A percentile compares a stretch with the other conserved stretches of the same genome.
Conservation (phyloP, 2,888 invertebrate species). For the Coleophora deauratella region DNA sequence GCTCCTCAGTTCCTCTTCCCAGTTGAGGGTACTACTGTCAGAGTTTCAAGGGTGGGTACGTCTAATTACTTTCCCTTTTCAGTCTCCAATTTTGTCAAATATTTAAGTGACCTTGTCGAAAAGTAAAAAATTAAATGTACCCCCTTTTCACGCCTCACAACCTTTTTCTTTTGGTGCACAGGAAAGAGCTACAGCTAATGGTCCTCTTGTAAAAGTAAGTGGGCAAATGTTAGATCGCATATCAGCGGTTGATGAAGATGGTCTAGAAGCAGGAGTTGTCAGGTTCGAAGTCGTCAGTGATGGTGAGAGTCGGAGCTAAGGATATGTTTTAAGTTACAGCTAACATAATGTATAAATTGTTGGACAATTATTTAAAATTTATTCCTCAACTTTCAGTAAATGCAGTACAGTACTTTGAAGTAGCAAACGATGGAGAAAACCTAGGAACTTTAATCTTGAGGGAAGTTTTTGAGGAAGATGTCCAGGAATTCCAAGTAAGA, state of each 20-base stretch:
- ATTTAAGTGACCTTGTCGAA: no score
- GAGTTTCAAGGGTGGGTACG: conserved; percentile 52
- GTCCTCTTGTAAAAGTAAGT: conserved; percentile 39
- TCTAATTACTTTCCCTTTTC: not conserved
- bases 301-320: conserved; percentile 30
- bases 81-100: not conserved
- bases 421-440: conserved; percentile 43
- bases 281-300: conserved; percentile 54
- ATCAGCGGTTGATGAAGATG: conserved; percentile 71
- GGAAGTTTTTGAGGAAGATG: conserved; percentile 35
- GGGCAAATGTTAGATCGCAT: conserved; percentile 51
- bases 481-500: conserved; percentile 45
- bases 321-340: no score
- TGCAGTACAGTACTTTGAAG: conserved; percentile 44
- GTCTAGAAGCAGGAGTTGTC: conserved; percentile 69
- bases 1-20: conserved; percentile 72
- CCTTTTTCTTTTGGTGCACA: no score
- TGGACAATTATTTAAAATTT: no score
- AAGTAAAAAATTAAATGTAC: no score
- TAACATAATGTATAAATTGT: no score
- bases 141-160: no score
- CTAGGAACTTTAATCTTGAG: conserved; percentile 38
- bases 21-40: conserved; percentile 29
- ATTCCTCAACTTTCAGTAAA: conserved; percentile 27
- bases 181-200: conserved; percentile 41